Percentiles rank a stretch among this genome's conserved stretches.
These are phyloP conservation scores for Parnassius glacialis DNA, from an alignment of 2,888 invertebrate genomes.

Conservation along the genomic window DNA sequence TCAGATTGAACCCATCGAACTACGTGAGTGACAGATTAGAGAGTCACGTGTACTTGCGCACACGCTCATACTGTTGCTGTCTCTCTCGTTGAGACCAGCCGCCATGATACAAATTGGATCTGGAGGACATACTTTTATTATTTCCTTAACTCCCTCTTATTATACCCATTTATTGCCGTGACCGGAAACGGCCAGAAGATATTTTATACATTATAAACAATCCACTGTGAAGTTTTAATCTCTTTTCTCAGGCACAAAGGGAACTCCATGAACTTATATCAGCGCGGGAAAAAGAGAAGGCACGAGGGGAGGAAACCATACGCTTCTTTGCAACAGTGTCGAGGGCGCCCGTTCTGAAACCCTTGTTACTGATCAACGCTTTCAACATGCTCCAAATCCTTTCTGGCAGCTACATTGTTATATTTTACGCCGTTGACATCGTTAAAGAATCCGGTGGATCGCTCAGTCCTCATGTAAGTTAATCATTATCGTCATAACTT, in stretches of 20 bases:
- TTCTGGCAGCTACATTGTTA: conserved; percentile 88
- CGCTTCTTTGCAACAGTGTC: conserved; percentile 78
- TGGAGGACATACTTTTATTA: no score
- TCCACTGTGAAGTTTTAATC: no score
- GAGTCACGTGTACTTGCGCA: no score
- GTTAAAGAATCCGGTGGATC: conserved; percentile 81
- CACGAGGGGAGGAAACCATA: conserved; percentile 63
- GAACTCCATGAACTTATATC: conserved; percentile 83
- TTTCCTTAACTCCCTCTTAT: no score
- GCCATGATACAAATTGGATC: no score
- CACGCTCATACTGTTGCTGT: no score
- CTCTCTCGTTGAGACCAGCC: no score
- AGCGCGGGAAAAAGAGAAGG: conserved; percentile 81
- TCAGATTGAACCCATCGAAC: no score
- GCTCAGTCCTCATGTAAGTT: conserved; percentile 59
- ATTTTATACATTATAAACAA: no score
- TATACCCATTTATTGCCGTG: no score
- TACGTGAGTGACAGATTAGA: no score
- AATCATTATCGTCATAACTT: not conserved
- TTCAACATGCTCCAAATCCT: conserved; percentile 87
- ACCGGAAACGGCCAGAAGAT: no score
- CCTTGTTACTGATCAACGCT: conserved; percentile 85
- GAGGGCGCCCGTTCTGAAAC: conserved; percentile 84
- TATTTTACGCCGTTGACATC: conserved; percentile 90
- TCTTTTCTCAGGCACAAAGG: conserved; percentile 71